Percentiles rank a stretch among this genome's conserved stretches.
Evolutionary conservation across 1,140 invertebrate species (phyloP).

Genomic region (Platorchestia sp.): DNA sequence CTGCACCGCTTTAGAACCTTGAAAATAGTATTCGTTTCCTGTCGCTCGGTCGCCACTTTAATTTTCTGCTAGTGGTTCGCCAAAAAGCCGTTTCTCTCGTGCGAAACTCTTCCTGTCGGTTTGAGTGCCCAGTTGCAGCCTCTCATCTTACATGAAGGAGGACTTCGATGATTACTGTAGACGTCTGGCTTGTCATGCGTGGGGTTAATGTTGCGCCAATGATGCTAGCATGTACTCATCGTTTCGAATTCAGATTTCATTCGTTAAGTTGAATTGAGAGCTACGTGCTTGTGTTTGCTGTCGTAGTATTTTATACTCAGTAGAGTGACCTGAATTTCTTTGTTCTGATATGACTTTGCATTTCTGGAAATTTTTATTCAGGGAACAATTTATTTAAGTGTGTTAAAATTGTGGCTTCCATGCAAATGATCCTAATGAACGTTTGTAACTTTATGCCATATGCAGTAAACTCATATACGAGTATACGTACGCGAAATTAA

Average conservation of each 20-base stretch:
- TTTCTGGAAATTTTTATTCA: not conserved
- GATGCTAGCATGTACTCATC: not conserved
- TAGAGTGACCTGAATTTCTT: not conserved
- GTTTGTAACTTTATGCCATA: too few species aligned
- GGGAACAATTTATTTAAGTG: not conserved
- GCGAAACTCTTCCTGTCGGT: not conserved
- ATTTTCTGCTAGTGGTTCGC: not conserved
- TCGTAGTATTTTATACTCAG: too few species aligned
- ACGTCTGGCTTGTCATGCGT: not conserved
- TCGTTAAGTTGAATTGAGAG: not conserved
- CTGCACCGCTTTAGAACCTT: not conserved
- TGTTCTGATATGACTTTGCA: not conserved
- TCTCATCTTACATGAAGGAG: not conserved
- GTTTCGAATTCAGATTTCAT: not conserved
- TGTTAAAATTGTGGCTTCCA: not conserved
- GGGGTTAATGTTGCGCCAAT: not conserved
- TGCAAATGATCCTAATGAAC: too few species aligned
- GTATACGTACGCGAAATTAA: too few species aligned
- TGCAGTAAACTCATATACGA: too few species aligned
- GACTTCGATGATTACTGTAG: not conserved
- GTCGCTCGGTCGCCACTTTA: not conserved
- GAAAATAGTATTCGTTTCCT: slow-evolving; percentile 3
- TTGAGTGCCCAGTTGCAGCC: not conserved
- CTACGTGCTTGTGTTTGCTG: not conserved
- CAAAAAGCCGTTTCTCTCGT: not conserved